These are phyloP conservation scores for Echinometra lucunter DNA, from an alignment of 53 echinoderm and acorn worm genomes.

Conservation along the genomic window DNA sequence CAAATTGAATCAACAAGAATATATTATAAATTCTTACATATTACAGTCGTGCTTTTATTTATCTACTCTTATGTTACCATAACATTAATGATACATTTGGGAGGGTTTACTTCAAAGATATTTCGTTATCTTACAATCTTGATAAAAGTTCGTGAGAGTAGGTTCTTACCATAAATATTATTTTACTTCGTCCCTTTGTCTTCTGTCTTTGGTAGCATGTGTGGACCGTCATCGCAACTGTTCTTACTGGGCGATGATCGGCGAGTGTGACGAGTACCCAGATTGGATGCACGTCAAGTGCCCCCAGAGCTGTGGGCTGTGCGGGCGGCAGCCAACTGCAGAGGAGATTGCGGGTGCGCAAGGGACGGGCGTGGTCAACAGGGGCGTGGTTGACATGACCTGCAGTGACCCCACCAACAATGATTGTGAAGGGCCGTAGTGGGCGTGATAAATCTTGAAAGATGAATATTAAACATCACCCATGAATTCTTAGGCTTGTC, in stretches of 20 bases:
- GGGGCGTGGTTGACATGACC: conserved; percentile 62
- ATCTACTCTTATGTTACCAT: no score
- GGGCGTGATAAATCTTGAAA: neutral
- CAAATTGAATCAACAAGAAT: no score
- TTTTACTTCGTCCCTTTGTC: neutral
- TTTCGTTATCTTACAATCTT: no score
- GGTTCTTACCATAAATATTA: no score
- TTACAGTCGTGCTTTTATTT: no score
- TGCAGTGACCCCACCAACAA: neutral
- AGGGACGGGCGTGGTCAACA: conserved; percentile 61
- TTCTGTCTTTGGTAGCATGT: conserved; percentile 57
- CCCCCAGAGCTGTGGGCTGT: conserved; percentile 86
- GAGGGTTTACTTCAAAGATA: no score
- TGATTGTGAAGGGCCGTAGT: conserved; percentile 7
- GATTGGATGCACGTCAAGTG: conserved; percentile 91
- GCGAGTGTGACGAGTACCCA: conserved; percentile 81
- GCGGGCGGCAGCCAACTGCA: conserved; percentile 55
- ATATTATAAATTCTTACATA: no score
- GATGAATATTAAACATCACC: neutral
- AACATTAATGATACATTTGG: no score
- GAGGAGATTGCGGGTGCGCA: conserved; percentile 56
- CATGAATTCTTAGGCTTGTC: neutral
- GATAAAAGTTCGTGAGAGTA: no score
- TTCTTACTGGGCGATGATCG: conserved; percentile 79
- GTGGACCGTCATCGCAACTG: conserved; percentile 78